Conservation (phyloP, 2,113 vertebrate species). For the Anser brachyrhynchus region DNA sequence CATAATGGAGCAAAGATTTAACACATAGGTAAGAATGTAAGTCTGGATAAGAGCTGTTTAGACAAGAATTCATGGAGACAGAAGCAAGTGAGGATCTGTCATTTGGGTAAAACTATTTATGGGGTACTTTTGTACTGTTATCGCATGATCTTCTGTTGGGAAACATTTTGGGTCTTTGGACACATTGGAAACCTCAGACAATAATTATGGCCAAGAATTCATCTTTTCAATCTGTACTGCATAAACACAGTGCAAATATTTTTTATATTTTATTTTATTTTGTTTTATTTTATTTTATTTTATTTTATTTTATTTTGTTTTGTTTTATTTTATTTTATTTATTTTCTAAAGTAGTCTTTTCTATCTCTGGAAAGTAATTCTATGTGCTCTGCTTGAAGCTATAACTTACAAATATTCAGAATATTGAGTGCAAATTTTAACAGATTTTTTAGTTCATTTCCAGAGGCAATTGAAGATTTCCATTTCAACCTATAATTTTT, state of each 20-base stretch:
- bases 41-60: neutral
- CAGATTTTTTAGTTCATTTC: neutral
- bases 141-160: neutral
- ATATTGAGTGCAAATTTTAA: neutral
- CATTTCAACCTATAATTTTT: neutral
- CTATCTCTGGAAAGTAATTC: neutral
- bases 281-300: no score
- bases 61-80: neutral
- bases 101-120: neutral
- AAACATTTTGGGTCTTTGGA: neutral
- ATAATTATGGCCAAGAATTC: neutral
- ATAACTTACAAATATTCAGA: neutral
- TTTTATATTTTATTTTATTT: no score
- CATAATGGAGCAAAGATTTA: neutral
- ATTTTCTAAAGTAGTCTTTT: neutral
- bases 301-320: no score
- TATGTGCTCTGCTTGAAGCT: neutral
- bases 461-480: neutral
- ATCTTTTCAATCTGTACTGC: neutral
- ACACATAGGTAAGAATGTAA: neutral
- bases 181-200: neutral
- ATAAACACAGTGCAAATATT: neutral
- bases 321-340: no score
- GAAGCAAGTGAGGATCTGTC: rapidly evolving
- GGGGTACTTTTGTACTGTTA: neutral